Percentiles rank a stretch among this genome's conserved stretches.
phyloP scores from a whole-genome alignment of 2,888 invertebrate species.

The Apamea anceps region DNA sequence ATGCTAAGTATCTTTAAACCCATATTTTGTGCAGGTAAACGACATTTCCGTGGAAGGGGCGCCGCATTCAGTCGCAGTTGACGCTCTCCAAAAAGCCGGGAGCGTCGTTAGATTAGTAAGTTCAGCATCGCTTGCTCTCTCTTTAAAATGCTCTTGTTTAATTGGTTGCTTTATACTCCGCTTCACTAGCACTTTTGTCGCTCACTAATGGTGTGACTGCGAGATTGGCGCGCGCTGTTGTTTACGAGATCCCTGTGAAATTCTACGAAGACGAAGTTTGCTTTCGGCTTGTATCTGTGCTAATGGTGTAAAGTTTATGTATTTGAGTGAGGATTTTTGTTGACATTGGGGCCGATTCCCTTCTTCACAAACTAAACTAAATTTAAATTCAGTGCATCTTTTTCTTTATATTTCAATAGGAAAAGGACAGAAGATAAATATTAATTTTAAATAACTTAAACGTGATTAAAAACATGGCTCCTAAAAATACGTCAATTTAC shows the following conservation, averaged over 20 bases:
- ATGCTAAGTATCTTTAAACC: not conserved
- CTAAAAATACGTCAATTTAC: too few relatives aligned
- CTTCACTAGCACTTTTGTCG: slow-evolving; percentile 47
- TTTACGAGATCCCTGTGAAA: slow-evolving; percentile 30
- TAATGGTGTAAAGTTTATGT: not conserved
- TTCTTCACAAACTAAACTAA: too few relatives aligned
- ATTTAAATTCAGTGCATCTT: too few relatives aligned
- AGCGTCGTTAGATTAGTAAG: slow-evolving; percentile 97
- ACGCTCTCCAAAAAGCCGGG: slow-evolving; percentile 98
- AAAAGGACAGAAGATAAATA: too few relatives aligned
- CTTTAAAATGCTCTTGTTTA: slow-evolving; percentile 52
- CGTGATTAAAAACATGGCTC: too few relatives aligned
- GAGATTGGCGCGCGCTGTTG: slow-evolving; percentile 29
- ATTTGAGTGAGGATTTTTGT: not conserved
- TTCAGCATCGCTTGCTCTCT: slow-evolving; percentile 63
- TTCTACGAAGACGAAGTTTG: slow-evolving; percentile 15
- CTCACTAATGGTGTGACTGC: slow-evolving; percentile 43
- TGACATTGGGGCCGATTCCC: not conserved
- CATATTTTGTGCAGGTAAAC: slow-evolving; percentile 92
- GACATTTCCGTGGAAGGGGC: slow-evolving; percentile 97
- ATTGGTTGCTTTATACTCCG: slow-evolving; percentile 60
- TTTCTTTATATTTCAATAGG: too few relatives aligned
- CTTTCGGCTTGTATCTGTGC: not conserved
- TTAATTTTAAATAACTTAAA: too few relatives aligned
- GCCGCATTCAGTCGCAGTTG: slow-evolving; percentile 98